Evolutionary conservation across 2,888 invertebrate genomes (phyloP).

Genomic region (Cantharis flavilabris): DNA sequence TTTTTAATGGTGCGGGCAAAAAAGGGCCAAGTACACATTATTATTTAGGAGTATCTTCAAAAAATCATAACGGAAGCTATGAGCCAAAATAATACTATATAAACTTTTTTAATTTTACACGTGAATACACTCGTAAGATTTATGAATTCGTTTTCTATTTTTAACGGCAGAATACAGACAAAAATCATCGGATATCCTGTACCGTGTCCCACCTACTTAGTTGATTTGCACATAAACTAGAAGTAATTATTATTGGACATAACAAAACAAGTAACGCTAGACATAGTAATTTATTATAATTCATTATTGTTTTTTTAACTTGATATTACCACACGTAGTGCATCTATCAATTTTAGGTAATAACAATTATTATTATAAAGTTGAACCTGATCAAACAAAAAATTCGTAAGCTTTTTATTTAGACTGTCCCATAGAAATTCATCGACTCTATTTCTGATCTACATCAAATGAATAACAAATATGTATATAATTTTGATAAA

Average conservation of each 20-base stretch:
- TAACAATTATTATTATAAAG: not conserved
- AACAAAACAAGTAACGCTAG: constrained; percentile 7
- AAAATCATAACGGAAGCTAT: no score
- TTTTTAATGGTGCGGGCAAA: no score
- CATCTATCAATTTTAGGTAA: not conserved
- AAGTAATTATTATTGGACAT: not conserved
- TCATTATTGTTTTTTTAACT: not conserved
- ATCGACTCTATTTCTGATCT: no score
- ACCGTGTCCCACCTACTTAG: constrained; percentile 16
- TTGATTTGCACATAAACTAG: not conserved
- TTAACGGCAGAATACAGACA: constrained; percentile 28
- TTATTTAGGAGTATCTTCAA: no score
- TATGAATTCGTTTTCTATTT: not conserved
- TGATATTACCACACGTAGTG: not conserved
- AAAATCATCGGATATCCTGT: constrained; percentile 27
- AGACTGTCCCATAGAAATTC: no score
- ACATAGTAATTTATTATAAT: not conserved
- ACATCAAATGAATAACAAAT: no score
- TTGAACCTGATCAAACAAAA: not conserved
- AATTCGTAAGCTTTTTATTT: no score
- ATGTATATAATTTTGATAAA: no score
- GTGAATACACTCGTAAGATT: not conserved
- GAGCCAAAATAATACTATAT: no score
- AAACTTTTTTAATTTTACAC: not conserved
- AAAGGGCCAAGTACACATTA: no score